A percentile compares a stretch with the other conserved stretches of the same genome.
Conservation (phyloP, 2,888 invertebrate species). For the Uropetala carovei region DNA sequence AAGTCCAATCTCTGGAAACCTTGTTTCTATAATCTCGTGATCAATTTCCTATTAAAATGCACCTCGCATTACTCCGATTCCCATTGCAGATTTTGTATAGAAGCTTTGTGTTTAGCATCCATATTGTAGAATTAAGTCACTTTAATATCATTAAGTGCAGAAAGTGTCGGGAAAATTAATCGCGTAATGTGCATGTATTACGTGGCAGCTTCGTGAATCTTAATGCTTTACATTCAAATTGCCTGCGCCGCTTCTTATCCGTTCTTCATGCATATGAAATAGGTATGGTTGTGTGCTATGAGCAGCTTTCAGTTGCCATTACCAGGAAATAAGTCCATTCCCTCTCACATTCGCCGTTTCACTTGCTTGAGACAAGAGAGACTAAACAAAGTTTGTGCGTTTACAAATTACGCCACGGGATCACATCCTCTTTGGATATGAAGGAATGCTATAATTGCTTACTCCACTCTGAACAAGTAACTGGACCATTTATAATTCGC, state of each 20-base stretch:
- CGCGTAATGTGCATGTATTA: background rate
- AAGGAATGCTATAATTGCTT: no score
- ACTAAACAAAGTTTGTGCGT: background rate
- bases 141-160: no score
- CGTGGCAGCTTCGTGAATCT: background rate
- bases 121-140: no score
- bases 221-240: slow-evolving; percentile 3
- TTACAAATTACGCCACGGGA: background rate
- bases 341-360: background rate
- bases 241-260: background rate
- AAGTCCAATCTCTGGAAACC: no score
- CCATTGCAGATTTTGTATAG: no score
- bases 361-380: background rate
- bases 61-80: no score
- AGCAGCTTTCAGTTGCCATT: background rate
- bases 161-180: background rate
- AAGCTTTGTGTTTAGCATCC: no score
- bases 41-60: no score
- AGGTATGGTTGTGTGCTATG: background rate
- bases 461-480: no score
- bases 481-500: no score
- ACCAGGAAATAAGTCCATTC: background rate
- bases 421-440: no score
- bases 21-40: no score
- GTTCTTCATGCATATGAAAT: slow-evolving; percentile 5